These are phyloP conservation scores for Lontra canadensis DNA, from an alignment of 2,113 vertebrate species.

Conservation along the genomic window DNA sequence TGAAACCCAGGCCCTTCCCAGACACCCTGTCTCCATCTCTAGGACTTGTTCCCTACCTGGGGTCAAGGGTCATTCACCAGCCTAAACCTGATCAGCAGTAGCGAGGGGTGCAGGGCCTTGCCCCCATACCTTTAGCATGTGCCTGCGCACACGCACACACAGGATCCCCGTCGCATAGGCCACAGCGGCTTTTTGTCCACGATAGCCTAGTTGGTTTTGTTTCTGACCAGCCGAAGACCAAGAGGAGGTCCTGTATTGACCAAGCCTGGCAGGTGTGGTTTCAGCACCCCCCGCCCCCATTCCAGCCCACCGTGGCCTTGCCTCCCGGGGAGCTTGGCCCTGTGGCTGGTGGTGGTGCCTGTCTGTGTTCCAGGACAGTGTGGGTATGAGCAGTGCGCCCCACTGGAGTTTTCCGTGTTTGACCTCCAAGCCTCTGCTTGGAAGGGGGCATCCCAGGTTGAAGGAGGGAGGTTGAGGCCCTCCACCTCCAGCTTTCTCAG, in stretches of 20 bases:
- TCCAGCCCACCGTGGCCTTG: neutral
- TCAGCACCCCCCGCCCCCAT: neutral
- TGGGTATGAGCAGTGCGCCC: neutral
- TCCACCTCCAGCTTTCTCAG: neutral
- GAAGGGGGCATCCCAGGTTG: neutral
- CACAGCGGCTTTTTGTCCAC: neutral
- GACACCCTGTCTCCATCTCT: neutral
- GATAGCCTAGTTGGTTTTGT: neutral
- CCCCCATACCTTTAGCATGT: fast-evolving
- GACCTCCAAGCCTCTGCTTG: neutral
- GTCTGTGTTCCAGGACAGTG: neutral
- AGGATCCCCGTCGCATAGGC: neutral
- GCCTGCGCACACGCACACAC: neutral
- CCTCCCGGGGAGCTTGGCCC: neutral
- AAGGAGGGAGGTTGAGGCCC: neutral
- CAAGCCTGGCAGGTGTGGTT: neutral
- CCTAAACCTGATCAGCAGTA: neutral
- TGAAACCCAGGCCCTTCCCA: neutral
- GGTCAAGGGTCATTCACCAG: neutral
- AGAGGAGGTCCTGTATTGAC: neutral
- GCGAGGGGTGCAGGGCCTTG: neutral
- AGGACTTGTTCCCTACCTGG: neutral
- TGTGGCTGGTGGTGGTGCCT: neutral
- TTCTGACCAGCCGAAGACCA: neutral
- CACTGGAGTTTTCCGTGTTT: neutral